phyloP scores from a whole-genome alignment of 2,113 vertebrate species.

The Myodes glareolus region DNA sequence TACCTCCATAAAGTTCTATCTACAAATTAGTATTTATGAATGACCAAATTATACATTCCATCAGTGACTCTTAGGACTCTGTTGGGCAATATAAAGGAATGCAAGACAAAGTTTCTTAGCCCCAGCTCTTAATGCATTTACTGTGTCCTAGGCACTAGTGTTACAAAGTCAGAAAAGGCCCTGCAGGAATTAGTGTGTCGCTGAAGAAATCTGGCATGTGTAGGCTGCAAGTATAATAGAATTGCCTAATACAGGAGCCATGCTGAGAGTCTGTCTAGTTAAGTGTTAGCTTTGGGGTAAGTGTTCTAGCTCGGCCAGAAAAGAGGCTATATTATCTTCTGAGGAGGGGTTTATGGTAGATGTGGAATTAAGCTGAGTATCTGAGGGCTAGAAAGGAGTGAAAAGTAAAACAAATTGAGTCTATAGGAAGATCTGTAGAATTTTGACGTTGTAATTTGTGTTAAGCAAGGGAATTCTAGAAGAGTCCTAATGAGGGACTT shows the following conservation, averaged over 20 bases:
- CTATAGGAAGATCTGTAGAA: neutral
- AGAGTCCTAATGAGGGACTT: neutral
- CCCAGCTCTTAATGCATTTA: neutral
- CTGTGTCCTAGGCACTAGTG: neutral
- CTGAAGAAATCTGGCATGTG: neutral
- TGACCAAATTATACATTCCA: neutral
- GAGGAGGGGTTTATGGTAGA: neutral
- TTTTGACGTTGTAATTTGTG: neutral
- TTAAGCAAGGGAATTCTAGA: neutral
- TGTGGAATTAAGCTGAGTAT: neutral
- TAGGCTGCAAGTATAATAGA: neutral
- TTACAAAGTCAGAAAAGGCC: neutral
- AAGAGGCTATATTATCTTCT: neutral
- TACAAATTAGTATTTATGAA: neutral
- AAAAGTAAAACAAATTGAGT: neutral
- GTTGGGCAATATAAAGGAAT: neutral
- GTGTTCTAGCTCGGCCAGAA: neutral
- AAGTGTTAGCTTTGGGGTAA: neutral
- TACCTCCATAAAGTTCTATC: neutral
- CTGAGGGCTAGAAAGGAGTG: neutral
- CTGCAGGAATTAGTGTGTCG: neutral
- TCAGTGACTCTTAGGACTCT: neutral
- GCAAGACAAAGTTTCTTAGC: neutral
- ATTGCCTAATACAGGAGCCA: neutral
- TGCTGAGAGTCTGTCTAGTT: neutral